Percentiles rank a stretch among this genome's conserved stretches.
These are phyloP conservation scores for Eumaeus atala DNA, from an alignment of 1,140 invertebrate genomes.

Conservation along the genomic window DNA sequence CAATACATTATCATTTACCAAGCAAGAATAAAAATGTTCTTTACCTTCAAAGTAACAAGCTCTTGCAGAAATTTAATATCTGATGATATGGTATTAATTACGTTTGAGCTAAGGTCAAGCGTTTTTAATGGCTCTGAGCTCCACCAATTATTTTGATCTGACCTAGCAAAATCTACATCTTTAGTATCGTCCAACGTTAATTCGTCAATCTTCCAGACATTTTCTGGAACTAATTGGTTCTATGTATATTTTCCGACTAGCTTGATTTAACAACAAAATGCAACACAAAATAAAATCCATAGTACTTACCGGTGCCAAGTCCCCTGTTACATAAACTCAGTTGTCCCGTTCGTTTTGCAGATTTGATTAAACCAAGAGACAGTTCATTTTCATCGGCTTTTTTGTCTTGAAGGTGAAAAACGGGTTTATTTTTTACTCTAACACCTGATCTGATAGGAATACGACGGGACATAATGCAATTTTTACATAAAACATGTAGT, in stretches of 20 bases:
- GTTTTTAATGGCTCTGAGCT: slow-evolving; percentile 85
- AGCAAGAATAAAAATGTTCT: background rate
- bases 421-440: slow-evolving; percentile 73
- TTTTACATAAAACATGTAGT: too few species aligned
- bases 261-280: slow-evolving; percentile 3
- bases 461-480: slow-evolving; percentile 75
- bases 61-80: slow-evolving; percentile 82
- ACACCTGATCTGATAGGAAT: slow-evolving; percentile 48
- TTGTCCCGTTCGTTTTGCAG: slow-evolving; percentile 84
- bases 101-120: slow-evolving; percentile 88
- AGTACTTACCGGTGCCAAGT: slow-evolving; percentile 79
- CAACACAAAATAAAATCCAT: slow-evolving; percentile 14
- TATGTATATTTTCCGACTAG: slow-evolving; percentile 1
- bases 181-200: slow-evolving; percentile 78
- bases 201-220: slow-evolving; percentile 88
- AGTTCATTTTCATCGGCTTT: slow-evolving; percentile 80
- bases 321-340: slow-evolving; percentile 85
- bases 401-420: slow-evolving; percentile 82
- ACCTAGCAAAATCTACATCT: slow-evolving; percentile 79
- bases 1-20: background rate
- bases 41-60: slow-evolving; percentile 74
- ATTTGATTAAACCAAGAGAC: slow-evolving; percentile 81
- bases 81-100: slow-evolving; percentile 78
- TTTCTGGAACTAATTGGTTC: slow-evolving; percentile 81
- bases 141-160: slow-evolving; percentile 87